phyloP scores from a whole-genome alignment of 2,113 vertebrate species.

The Chionis minor region DNA sequence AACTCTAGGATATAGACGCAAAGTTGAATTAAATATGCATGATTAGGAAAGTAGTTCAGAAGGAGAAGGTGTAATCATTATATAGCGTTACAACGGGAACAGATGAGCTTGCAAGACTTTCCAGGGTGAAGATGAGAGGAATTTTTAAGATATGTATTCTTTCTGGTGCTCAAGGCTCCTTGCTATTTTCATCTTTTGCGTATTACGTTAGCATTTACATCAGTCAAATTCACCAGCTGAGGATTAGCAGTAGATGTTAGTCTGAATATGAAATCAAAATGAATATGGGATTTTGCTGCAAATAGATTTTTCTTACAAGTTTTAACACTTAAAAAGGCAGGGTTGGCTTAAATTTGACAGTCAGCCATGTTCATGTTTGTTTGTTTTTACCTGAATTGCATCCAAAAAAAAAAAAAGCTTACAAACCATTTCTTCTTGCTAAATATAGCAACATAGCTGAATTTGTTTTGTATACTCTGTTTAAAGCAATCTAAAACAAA shows the following conservation, averaged over 20 bases:
- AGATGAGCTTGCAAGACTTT: slow-evolving; percentile 7
- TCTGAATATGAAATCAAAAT: slow-evolving; percentile 47
- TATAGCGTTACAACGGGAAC: not conserved
- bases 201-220: slow-evolving; percentile 55
- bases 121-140: slow-evolving; percentile 23
- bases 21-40: slow-evolving; percentile 62
- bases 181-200: slow-evolving; percentile 43
- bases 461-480: slow-evolving; percentile 65
- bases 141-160: slow-evolving; percentile 14
- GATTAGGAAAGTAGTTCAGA: slow-evolving; percentile 37
- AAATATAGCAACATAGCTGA: slow-evolving; percentile 67
- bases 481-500: slow-evolving; percentile 66
- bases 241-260: slow-evolving; percentile 39
- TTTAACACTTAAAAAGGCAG: slow-evolving; percentile 40
- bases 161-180: slow-evolving; percentile 28
- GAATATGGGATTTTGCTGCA: slow-evolving; percentile 20
- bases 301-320: slow-evolving; percentile 25
- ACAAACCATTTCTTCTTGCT: slow-evolving; percentile 58
- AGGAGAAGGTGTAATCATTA: slow-evolving; percentile 12
- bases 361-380: slow-evolving; percentile 63
- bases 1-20: slow-evolving; percentile 63
- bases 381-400: slow-evolving; percentile 70
- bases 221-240: slow-evolving; percentile 18
- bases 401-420: slow-evolving; percentile 41
- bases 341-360: slow-evolving; percentile 64